Base-by-base conservation (phyloP, 37 sponge, comb jelly and placozoan genomes). In the Bolinopsis microptera region DNA sequence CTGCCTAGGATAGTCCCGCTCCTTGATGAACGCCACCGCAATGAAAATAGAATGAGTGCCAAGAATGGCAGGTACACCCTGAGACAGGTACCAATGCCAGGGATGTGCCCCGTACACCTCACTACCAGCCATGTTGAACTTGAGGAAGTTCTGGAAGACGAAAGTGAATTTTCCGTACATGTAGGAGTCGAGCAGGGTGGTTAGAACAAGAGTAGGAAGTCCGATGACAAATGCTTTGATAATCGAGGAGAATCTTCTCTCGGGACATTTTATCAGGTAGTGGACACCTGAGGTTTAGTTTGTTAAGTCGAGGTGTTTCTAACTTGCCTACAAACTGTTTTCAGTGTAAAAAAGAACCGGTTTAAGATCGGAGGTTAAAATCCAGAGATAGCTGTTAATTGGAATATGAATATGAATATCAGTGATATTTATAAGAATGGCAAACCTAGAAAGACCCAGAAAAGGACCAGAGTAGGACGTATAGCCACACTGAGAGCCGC, bases 11-110 rank as follows among this genome's bases (percentile, higher is more conserved):
- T 82, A 82, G 83, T 82, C 83, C 38, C 83, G 83, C 5, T 31
- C 3, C 38, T 32, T 18, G 3, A 31, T 1, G 23, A 82, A 82
- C 24, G 38, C 36, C 38, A 82, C 5, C 23, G 9, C 38, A 9
- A 82, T 35, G 8, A 82, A 35, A 9, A 82, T 31, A 3, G 83
- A 33, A 32, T 82, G 83, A 23, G 83, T 82, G 1, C 83, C 83
- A 9, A 35, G 38, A 36, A 82, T 82, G 8, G 38, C 83, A 5
- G 83, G 83, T 9, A 82, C 38, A 21, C 83, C 83, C 38, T 82
- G 83, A 23, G 38, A 32, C 32, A 82, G 36, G 38, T 82, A 82
- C 83, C 83, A 82, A 23, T 82, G 83, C 83, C 83, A 82, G 35
- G 83, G 83, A 36, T 82, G 83, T 1, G 83, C 35, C 8, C 83